Evolutionary conservation across 2,888 invertebrate species (phyloP).

Genomic region (Mythimna impura): DNA sequence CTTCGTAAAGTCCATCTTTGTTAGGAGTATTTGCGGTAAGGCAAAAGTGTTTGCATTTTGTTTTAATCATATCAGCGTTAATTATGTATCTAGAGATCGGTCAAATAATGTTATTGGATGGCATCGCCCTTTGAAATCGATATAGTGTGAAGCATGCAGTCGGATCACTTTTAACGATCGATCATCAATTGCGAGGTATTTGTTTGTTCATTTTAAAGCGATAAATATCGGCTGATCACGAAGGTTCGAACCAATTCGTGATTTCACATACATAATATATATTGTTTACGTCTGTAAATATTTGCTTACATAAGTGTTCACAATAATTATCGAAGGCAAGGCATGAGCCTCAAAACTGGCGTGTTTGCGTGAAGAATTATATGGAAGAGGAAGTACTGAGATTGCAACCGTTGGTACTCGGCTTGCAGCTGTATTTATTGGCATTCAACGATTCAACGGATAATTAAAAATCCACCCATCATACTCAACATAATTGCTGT

Average conservation of each 20-base stretch:
- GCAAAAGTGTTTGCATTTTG: conserved; percentile 7
- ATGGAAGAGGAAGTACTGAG: conserved; percentile 59
- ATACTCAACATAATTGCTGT: conserved; percentile 33
- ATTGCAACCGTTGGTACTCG: conserved; percentile 53
- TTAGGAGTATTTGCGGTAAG: conserved; percentile 50
- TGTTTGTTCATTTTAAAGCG: background rate
- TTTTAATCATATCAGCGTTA: no score
- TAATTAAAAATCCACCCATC: conserved; percentile 50
- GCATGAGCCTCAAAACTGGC: conserved; percentile 34
- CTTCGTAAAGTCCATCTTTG: conserved; percentile 50
- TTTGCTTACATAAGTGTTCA: conserved; percentile 32
- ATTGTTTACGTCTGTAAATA: conserved; percentile 14
- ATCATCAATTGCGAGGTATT: background rate
- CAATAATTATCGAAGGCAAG: conserved; percentile 16
- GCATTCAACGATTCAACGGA: conserved; percentile 47
- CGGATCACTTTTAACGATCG: background rate
- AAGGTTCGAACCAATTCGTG: background rate
- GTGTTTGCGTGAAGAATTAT: conserved; percentile 60
- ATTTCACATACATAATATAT: conserved; percentile 2
- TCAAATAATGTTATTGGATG: no score
- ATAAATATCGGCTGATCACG: background rate
- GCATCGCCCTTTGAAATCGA: no score
- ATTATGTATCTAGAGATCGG: no score
- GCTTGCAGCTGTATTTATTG: conserved; percentile 45
- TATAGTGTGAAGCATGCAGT: background rate